Conservation (phyloP, 2,113 vertebrate genomes). For the Hystrix cristata region DNA sequence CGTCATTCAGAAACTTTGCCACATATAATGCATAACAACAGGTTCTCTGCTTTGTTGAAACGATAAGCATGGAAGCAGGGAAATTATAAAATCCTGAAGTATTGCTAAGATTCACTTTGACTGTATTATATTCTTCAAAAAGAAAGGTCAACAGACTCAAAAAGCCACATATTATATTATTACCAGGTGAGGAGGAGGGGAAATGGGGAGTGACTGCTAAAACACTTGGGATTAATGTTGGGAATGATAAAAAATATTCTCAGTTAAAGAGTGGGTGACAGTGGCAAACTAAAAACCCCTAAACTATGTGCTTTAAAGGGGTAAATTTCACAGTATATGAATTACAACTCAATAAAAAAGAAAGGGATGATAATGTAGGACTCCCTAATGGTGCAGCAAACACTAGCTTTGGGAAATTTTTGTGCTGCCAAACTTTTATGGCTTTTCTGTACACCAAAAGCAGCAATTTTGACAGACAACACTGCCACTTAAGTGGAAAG, state of each 20-base stretch:
- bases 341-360: constrained; percentile 32
- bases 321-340: constrained; percentile 41
- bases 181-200: background rate
- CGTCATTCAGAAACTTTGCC: background rate
- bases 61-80: background rate
- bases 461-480: constrained; percentile 21
- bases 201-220: background rate
- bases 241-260: background rate
- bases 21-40: background rate
- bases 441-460: constrained; percentile 43
- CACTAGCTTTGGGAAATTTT: constrained; percentile 19
- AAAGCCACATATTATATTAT: constrained; percentile 2
- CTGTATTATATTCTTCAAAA: constrained; percentile 31
- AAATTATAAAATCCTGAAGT: constrained; percentile 55
- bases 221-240: background rate
- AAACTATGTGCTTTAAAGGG: background rate
- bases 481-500: background rate
- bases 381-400: constrained; percentile 35
- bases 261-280: background rate
- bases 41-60: background rate
- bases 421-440: background rate
- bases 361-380: background rate
- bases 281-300: constrained; percentile 45
- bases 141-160: background rate
- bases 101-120: constrained; percentile 36